Evolutionary conservation across 2,888 invertebrate species (phyloP), one percentile per base, ranked within the genome.

Genomic region (Seira sanloemensis): DNA sequence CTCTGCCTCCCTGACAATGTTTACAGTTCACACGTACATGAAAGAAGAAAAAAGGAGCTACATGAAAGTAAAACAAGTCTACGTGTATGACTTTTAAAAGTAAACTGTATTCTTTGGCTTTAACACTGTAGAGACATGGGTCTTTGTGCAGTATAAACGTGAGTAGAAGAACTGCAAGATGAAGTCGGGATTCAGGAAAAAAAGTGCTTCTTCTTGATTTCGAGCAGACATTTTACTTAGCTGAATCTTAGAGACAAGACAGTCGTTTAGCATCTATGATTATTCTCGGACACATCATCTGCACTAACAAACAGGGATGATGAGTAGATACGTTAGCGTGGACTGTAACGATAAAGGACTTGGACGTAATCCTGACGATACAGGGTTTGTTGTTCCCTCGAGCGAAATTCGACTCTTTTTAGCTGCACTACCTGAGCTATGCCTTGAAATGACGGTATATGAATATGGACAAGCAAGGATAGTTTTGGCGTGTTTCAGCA

Each of bases 1-100:
- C n/a, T n/a, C n/a, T n/a, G n/a, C n/a, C n/a, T n/a, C 16, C 21
- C 62, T 21, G 62, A 62, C 21, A 23, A 62, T 62, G 62, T 62
- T 62, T 62, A 62, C 62, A 62, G 21, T 62, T 62, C 62, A 62
- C 62, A 62, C 62, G 19, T 62, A 16, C 62, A 62, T 62, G 62
- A 62, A n/a, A n/a, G n/a, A n/a, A 58, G 37, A 50, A 62, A n/a
- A 62, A 62, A 62, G 21, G 2, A 21, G 62, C 19, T 58, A 58
- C 58, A 18, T 4, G n/a, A n/a, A n/a, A n/a, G n/a, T n/a, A n/a
- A n/a, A n/a, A n/a, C n/a, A 62, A 62, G 62, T 62, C 62, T 62
- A 12, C 62, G 12, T 9, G 37, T 37, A 9, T 37, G 37, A 37
- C n/a, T n/a, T n/a, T n/a, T n/a, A 37, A n/a, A n/a, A n/a, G n/a